Evolutionary conservation across 2,797 vertebrate genomes (phyloP).

Genomic region (Parauchenoglanis ngamensis): DNA sequence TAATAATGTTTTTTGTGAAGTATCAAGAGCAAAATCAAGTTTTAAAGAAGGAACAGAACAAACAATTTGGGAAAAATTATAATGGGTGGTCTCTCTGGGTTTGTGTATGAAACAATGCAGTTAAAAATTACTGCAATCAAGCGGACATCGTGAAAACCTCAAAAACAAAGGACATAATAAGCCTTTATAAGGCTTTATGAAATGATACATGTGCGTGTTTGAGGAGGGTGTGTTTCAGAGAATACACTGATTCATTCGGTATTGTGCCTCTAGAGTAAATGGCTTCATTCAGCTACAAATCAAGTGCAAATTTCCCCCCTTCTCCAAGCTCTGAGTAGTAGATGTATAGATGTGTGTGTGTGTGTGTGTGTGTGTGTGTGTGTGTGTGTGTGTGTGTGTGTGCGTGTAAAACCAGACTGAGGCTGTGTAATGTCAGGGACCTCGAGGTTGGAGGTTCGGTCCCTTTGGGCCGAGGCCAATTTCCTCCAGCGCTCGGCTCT

Average conservation of each 20-base stretch:
- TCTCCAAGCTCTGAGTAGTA: background rate
- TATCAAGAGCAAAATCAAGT: background rate
- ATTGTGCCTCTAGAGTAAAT: slow-evolving; percentile 23
- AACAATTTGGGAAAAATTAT: background rate
- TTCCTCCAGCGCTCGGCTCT: slow-evolving; percentile 75
- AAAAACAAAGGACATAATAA: slow-evolving; percentile 10
- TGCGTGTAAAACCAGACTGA: slow-evolving; percentile 46
- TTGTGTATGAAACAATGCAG: background rate
- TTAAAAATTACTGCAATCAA: background rate
- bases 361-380: slow-evolving; percentile 42
- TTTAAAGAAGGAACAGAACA: background rate
- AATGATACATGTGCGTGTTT: background rate
- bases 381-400: slow-evolving; percentile 34
- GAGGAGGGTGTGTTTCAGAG: background rate
- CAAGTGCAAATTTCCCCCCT: slow-evolving; percentile 17
- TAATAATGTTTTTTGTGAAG: background rate
- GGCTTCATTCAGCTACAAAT: slow-evolving; percentile 30
- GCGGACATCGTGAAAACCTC: background rate
- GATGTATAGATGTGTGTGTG: slow-evolving; percentile 35
- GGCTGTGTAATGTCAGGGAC: slow-evolving; percentile 62
- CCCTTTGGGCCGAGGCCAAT: slow-evolving; percentile 75
- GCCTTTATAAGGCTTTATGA: background rate
- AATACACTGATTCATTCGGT: slow-evolving; percentile 6
- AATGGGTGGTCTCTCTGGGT: background rate
- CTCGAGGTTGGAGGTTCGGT: slow-evolving; percentile 72